Conservation (phyloP, 1,140 invertebrate genomes). For the Penaeus vannamei region DNA sequence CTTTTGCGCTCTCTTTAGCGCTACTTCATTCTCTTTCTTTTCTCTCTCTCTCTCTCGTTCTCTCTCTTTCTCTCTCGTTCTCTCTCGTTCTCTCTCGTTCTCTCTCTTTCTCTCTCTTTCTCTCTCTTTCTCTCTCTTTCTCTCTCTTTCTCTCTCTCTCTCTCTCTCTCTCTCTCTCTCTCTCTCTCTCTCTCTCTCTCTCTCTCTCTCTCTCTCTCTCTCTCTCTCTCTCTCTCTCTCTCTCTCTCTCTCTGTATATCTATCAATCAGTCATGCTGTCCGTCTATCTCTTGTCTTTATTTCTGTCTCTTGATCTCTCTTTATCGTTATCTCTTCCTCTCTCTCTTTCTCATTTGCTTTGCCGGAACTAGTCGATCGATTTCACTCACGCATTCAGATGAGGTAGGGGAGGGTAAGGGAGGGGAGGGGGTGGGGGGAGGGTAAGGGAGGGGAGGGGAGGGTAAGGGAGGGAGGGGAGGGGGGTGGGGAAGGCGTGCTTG, state of each 20-base stretch:
- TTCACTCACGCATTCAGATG: too few relatives aligned
- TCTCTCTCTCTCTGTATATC: not conserved
- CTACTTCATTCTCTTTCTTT: not conserved
- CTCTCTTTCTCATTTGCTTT: not conserved
- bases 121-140: constrained; percentile 2
- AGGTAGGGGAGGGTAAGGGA: too few relatives aligned
- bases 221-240: not conserved
- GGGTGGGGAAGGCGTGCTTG: too few relatives aligned
- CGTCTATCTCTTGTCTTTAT: not conserved
- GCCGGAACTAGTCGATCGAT: too few relatives aligned
- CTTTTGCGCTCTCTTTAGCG: too few relatives aligned
- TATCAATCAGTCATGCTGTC: too few relatives aligned
- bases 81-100: not conserved
- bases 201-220: not conserved
- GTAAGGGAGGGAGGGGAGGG: too few relatives aligned
- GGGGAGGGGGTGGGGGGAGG: too few relatives aligned
- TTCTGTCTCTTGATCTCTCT: not conserved
- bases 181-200: constrained; percentile 18
- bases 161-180: not conserved
- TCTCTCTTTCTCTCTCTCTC: not conserved
- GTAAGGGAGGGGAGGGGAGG: too few relatives aligned
- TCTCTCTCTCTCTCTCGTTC: constrained; percentile 17
- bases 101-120: not conserved
- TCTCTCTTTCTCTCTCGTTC: constrained; percentile 3
- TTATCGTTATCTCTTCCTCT: not conserved